phyloP scores from a whole-genome alignment of 2,797 vertebrate genomes.

The Hemibagrus guttatus region DNA sequence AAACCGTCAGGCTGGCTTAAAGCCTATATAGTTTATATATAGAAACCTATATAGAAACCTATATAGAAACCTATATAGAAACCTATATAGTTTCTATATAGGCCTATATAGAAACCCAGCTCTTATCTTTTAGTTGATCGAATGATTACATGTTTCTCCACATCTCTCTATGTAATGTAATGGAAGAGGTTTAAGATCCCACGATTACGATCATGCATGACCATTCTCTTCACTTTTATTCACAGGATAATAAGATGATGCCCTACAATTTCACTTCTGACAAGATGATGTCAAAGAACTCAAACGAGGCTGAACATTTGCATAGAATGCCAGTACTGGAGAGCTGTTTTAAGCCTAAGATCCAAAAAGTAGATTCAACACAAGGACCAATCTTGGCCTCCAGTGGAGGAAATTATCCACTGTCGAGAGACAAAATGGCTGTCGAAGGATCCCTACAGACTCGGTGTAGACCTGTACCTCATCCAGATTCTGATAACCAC shows the following conservation, averaged over 20 bases:
- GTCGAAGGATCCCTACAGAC: slow-evolving; percentile 24
- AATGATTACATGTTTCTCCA: not conserved
- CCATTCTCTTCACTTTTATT: not conserved
- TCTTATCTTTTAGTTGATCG: not conserved
- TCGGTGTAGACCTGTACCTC: slow-evolving; percentile 17
- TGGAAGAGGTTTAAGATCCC: not conserved
- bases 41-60: no score
- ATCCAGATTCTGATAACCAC: slow-evolving; percentile 23
- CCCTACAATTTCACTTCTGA: not conserved
- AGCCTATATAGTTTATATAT: not conserved
- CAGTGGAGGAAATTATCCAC: slow-evolving; percentile 3
- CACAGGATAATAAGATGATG: slow-evolving; percentile 45
- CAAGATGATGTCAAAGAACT: slow-evolving; percentile 4
- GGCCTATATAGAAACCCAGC: not conserved
- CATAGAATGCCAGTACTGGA: slow-evolving; percentile 47
- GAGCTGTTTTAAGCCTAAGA: slow-evolving; percentile 67
- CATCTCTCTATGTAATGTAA: not conserved
- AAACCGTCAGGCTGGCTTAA: slow-evolving; percentile 19
- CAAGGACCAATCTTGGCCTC: not conserved
- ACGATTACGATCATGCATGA: not conserved
- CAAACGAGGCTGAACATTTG: not conserved
- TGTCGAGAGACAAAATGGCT: slow-evolving; percentile 35
- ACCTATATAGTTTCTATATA: no score
- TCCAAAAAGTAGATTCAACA: slow-evolving; percentile 44
- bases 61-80: no score